These are phyloP conservation scores for Axea sp. DNA, from an alignment of 2,888 invertebrate species.

Conservation along the genomic window DNA sequence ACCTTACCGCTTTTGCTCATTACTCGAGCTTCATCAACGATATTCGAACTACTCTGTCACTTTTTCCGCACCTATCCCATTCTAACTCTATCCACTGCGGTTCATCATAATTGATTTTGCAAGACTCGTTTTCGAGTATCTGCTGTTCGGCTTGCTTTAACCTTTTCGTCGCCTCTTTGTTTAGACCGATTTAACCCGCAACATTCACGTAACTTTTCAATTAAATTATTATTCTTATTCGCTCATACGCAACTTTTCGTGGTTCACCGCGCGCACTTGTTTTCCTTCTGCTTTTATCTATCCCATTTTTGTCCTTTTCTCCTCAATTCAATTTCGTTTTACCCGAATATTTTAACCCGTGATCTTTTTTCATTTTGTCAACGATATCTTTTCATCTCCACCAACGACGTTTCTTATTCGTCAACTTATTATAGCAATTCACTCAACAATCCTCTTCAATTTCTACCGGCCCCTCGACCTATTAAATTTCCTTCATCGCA, in stretches of 20 bases:
- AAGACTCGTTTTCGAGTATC: constrained; percentile 1
- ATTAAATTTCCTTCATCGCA: constrained; percentile 31
- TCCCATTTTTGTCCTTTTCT: constrained; percentile 2
- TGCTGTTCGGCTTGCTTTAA: constrained; percentile 8
- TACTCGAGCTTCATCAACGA: constrained; percentile 42
- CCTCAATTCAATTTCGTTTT: constrained; percentile 24
- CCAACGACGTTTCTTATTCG: constrained; percentile 34
- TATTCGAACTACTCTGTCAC: constrained; percentile 21
- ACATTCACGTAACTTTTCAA: constrained; percentile 45
- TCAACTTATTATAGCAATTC: constrained; percentile 53
- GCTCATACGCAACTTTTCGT: constrained; percentile 15
- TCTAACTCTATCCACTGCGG: neutral
- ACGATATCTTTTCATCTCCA: constrained; percentile 41
- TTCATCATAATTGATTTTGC: constrained; percentile 40
- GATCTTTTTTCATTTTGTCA: constrained; percentile 36
- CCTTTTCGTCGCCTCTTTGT: constrained; percentile 34
- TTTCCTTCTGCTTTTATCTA: too few relatives aligned
- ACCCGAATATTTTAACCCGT: constrained; percentile 35
- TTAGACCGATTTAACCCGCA: constrained; percentile 28
- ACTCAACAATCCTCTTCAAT: constrained; percentile 49
- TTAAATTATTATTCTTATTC: constrained; percentile 25
- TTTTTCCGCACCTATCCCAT: neutral
- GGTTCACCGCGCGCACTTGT: neutral
- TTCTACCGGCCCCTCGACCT: constrained; percentile 24
- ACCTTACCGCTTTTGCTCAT: constrained; percentile 41